A percentile compares a stretch with the other conserved stretches of the same genome.
phyloP scores from a whole-genome alignment of 1,140 invertebrate genomes.

The Drosophila ercepeae region DNA sequence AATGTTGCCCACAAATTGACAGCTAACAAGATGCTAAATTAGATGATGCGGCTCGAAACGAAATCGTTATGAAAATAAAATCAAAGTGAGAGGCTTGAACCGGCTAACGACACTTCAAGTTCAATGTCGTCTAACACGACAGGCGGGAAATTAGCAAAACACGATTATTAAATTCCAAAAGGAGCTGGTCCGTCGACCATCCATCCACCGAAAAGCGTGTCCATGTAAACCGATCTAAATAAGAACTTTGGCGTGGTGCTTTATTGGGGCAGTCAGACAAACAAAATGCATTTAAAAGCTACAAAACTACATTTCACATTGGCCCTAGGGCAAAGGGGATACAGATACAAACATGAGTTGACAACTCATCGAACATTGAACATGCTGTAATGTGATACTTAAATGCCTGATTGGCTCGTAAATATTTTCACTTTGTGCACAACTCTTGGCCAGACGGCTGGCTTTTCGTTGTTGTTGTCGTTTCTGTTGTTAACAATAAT shows the following conservation, averaged over 20 bases:
- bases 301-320: slow-evolving; percentile 78
- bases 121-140: slow-evolving; percentile 61
- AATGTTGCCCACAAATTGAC: slow-evolving; percentile 65
- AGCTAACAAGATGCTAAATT: slow-evolving; percentile 74
- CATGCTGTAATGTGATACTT: slow-evolving; percentile 84
- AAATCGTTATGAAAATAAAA: slow-evolving; percentile 1
- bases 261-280: slow-evolving; percentile 78
- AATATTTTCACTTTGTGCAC: slow-evolving; percentile 80
- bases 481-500: slow-evolving; percentile 83
- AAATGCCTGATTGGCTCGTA: slow-evolving; percentile 84
- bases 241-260: slow-evolving; percentile 55
- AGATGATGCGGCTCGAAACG: slow-evolving; percentile 44
- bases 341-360: slow-evolving; percentile 78
- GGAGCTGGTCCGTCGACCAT: slow-evolving; percentile 1
- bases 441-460: slow-evolving; percentile 11
- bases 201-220: slow-evolving; percentile 47
- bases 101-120: slow-evolving; percentile 55
- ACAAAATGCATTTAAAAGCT: slow-evolving; percentile 83
- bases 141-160: slow-evolving; percentile 70
- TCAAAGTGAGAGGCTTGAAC: slow-evolving; percentile 1
- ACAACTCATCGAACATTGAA: slow-evolving; percentile 84
- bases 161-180: slow-evolving; percentile 73
- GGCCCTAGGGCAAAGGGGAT: slow-evolving; percentile 9
- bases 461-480: slow-evolving; percentile 35
- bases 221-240: slow-evolving; percentile 82